Base-by-base conservation (phyloP, 1,140 invertebrate species). In the Drosophila elegans region DNA sequence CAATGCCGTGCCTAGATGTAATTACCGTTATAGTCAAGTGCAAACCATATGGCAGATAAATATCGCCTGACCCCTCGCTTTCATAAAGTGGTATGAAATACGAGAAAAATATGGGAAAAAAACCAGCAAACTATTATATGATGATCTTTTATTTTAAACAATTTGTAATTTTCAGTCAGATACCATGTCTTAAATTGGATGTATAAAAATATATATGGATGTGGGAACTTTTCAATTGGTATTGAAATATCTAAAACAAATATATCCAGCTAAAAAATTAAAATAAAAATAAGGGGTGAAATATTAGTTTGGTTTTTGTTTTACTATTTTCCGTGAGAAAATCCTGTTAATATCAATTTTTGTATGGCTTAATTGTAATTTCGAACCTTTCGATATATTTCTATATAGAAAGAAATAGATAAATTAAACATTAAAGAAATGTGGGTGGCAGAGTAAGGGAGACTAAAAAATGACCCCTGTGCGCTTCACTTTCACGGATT, bases 1-100 rank as follows among this genome's bases (percentile, higher is more conserved):
- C 84, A 84, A 89, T 88, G 80, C 53, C 83, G 83, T 88, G 83
- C 84, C 72, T 84, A 88, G 83, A 78, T 64, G 63, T 84, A 84
- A 88, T 88, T 88, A 88, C 83, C 84, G 83, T 88, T 88, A 88
- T 89, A 82, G 72, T 88, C 84, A 88, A 83, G 79, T 79, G 75
- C 83, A 86, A 88, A 74, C 52, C 81, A 78, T 82, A 67, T 76
- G 83, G 52, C 48, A 86, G 82, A 82, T 85, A 85, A 85, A 82
- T 88, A 86, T 86, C 71, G 46, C 36, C 32, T 83, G 80, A 82
- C 80, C 80, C 79, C 82, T 82, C 66, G 66, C 64, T 82, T 82
- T 82, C 69, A 76, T 74, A 74, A 74, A 78, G 64, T 64, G 51
- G 76, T 79, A 88, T 75, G 53, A 71, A 86, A 88, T 81, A 48